Base-by-base conservation (phyloP, 2,888 invertebrate species). In the Nematopogon swammerdamellus region DNA sequence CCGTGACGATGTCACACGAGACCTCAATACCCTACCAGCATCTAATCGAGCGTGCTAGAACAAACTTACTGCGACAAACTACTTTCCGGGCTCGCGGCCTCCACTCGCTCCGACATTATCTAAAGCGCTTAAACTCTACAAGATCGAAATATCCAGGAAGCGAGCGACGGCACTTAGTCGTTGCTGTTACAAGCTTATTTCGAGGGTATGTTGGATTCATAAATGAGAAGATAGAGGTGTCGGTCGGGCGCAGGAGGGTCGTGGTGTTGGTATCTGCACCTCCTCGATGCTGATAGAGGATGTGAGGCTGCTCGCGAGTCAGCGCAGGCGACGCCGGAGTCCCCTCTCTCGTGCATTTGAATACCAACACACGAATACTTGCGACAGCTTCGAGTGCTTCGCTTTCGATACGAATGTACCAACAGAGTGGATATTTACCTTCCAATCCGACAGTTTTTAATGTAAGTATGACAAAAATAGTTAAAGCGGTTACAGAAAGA, bases 291-390 rank as follows among this genome's bases (percentile, higher is more conserved):
- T 75, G 79, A 79, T 79, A 79, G 75, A 69, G 77, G 67, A 73
- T 64, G 72, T 70, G 51, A 36, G 66, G 71, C 68, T 72, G 61
- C 57, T 57, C 68, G 68, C 72, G 66, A 62, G 63, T 63, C 57
- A 57, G 62, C 63, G 62, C 63, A 63, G 62, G 60, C 70, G 36
- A 3, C 63, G 72, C 76, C 77, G 77, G 79, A 76, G 76, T 75
- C 14, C 29, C 48, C 48, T 72, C 76, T 74, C 76, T 79, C 79
- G 79, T 76, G 79, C 85, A 85, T 85, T 86, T 85, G 85, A 85
- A 85, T 85, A 85, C 85, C 85, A 86, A 86, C 85, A 85, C 85
- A 84, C 36, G 36, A 36, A 36, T 36, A 36, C 8, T 36, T 14
- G 36, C 36, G 36, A 36, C 8, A 36, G 36, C 36, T 36, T 36